phyloP scores from a whole-genome alignment of 1,140 invertebrate species.

The Pseudoatta argentina region DNA sequence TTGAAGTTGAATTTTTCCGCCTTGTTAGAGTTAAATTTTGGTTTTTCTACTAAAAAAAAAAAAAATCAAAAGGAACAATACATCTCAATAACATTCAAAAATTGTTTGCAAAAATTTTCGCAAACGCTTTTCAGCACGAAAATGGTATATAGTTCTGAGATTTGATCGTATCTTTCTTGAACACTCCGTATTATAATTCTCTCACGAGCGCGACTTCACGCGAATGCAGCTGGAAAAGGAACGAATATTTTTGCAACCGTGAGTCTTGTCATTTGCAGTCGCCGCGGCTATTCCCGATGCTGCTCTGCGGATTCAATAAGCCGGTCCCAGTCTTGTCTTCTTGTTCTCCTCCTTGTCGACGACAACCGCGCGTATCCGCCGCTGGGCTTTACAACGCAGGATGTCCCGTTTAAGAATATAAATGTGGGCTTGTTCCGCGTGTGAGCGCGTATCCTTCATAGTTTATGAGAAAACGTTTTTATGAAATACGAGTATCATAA shows the following conservation, averaged over 20 bases:
- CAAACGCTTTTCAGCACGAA: background rate
- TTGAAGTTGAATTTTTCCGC: background rate
- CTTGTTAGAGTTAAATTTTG: background rate
- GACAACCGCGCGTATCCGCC: conserved; percentile 61
- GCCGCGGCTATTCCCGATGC: conserved; percentile 50
- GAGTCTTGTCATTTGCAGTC: conserved; percentile 63
- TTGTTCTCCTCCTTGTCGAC: conserved; percentile 57
- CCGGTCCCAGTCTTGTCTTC: conserved; percentile 48
- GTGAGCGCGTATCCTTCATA: conserved; percentile 33
- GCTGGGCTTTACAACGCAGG: conserved; percentile 66
- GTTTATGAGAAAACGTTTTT: conserved; percentile 9
- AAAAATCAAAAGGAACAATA: background rate
- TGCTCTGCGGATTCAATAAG: conserved; percentile 57
- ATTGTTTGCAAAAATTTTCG: background rate
- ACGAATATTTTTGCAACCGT: conserved; percentile 59
- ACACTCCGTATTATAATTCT: background rate
- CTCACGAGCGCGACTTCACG: background rate
- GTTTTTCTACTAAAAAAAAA: background rate
- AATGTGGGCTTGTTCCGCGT: conserved; percentile 43
- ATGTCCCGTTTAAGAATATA: conserved; percentile 74
- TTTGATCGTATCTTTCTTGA: background rate
- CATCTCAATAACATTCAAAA: background rate
- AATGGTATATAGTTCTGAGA: background rate
- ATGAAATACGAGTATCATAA: conserved; percentile 25
- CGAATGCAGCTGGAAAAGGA: conserved; percentile 11